Conservation (phyloP, 2,113 vertebrate species). For the Sitta europaea region DNA sequence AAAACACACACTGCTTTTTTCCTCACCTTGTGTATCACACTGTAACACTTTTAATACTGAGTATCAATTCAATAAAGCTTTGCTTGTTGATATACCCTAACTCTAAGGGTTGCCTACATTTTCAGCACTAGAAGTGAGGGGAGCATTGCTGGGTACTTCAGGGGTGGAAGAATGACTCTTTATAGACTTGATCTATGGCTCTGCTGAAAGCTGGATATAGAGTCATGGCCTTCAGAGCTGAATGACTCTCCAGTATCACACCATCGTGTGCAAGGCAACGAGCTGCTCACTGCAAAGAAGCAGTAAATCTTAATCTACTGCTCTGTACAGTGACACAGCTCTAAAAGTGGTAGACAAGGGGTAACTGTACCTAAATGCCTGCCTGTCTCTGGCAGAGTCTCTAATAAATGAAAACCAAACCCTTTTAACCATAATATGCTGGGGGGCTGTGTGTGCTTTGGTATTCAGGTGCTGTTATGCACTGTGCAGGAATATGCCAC, state of each 20-base stretch:
- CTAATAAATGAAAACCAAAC: neutral
- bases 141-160: neutral
- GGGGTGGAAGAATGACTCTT: fast-evolving
- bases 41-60: neutral
- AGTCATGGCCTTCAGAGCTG: neutral
- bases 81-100: neutral
- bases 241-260: no score
- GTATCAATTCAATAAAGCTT: constrained; percentile 48
- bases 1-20: neutral
- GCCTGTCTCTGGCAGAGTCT: neutral
- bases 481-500: neutral
- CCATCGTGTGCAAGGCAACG: fast-evolving
- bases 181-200: neutral
- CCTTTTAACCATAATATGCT: neutral
- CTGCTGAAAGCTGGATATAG: neutral
- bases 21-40: neutral
- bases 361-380: neutral
- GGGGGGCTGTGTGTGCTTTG: fast-evolving
- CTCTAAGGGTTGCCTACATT: neutral
- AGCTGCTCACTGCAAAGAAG: fast-evolving
- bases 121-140: neutral
- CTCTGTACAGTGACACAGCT: neutral
- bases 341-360: neutral
- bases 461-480: neutral
- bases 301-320: neutral